A percentile compares a stretch with the other conserved stretches of the same genome.
These are phyloP conservation scores for Ectropis grisescens DNA, from an alignment of 1,140 invertebrate species.

Conservation along the genomic window DNA sequence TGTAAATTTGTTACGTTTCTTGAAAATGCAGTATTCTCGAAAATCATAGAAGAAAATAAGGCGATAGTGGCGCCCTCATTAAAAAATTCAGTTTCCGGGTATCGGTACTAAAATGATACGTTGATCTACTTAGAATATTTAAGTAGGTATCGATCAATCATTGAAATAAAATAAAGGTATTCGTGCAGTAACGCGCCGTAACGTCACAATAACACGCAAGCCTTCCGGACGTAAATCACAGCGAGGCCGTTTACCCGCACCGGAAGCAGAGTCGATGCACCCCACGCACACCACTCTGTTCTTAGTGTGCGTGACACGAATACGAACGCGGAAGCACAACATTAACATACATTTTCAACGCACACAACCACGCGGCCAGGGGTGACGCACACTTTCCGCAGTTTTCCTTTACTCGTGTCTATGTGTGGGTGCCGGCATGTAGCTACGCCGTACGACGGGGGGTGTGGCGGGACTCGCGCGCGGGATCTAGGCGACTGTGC, in stretches of 20 bases:
- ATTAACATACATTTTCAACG: conserved; percentile 51
- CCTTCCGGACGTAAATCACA: conserved; percentile 57
- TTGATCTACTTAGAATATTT: no score
- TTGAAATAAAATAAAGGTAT: conserved; percentile 9
- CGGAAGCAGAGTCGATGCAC: conserved; percentile 64
- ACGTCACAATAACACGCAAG: conserved; percentile 59
- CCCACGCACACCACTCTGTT: conserved; percentile 14
- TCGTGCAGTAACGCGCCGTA: conserved; percentile 23
- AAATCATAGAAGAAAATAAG: no score
- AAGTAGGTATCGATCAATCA: conserved; percentile 18
- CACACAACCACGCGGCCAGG: conserved; percentile 18
- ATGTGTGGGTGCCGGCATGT: conserved; percentile 50
- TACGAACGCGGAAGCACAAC: conserved; percentile 51
- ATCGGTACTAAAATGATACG: no score
- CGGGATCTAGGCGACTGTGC: conserved; percentile 21
- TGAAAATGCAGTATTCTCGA: no score
- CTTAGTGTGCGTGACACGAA: conserved; percentile 40
- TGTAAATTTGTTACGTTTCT: no score
- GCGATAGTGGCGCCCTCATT: no score
- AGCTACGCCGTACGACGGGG: conserved; percentile 21
- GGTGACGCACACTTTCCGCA: conserved; percentile 18
- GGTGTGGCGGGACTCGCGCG: conserved; percentile 49
- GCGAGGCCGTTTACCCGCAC: conserved; percentile 52
- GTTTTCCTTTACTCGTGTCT: conserved; percentile 28
- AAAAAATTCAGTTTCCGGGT: no score